A percentile compares a stretch with the other conserved stretches of the same genome.
These are phyloP conservation scores for Epicampocera succincta DNA, from an alignment of 2,888 invertebrate genomes.

Conservation along the genomic window DNA sequence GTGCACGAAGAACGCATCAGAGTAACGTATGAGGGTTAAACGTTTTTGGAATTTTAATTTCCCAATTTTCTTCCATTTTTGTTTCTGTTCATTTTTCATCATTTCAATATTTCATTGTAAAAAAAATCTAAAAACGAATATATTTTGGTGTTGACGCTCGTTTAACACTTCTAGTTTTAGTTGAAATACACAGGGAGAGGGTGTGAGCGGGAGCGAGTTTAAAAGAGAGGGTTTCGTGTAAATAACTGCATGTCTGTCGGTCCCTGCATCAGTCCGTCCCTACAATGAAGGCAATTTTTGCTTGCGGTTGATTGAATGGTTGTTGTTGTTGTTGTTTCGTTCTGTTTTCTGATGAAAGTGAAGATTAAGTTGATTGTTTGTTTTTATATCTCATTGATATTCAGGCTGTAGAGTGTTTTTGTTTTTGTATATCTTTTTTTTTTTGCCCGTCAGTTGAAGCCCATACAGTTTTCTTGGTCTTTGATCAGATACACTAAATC, in stretches of 20 bases:
- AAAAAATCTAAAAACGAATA: conserved; percentile 34
- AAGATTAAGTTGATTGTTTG: conserved; percentile 52
- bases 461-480: conserved; percentile 32
- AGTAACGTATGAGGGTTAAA: conserved; percentile 57
- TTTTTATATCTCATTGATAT: conserved; percentile 65
- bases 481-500: background rate
- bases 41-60: conserved; percentile 62
- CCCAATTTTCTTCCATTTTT: conserved; percentile 20
- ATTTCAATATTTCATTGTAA: conserved; percentile 8
- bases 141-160: conserved; percentile 62
- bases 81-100: conserved; percentile 33
- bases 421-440: conserved; percentile 30
- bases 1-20: background rate
- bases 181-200: conserved; percentile 12
- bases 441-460: conserved; percentile 10
- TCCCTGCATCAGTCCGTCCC: conserved; percentile 2
- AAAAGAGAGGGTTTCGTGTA: conserved; percentile 15
- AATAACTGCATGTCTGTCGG: conserved; percentile 3
- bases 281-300: conserved; percentile 13
- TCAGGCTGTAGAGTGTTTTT: conserved; percentile 51
- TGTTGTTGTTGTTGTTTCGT: conserved; percentile 23
- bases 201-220: conserved; percentile 8
- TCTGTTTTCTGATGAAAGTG: conserved; percentile 8
- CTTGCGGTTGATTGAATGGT: conserved; percentile 65
- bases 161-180: conserved; percentile 65